A percentile compares a stretch with the other conserved stretches of the same genome.
phyloP scores from a whole-genome alignment of 2,113 vertebrate genomes.

The Elgaria multicarinata region DNA sequence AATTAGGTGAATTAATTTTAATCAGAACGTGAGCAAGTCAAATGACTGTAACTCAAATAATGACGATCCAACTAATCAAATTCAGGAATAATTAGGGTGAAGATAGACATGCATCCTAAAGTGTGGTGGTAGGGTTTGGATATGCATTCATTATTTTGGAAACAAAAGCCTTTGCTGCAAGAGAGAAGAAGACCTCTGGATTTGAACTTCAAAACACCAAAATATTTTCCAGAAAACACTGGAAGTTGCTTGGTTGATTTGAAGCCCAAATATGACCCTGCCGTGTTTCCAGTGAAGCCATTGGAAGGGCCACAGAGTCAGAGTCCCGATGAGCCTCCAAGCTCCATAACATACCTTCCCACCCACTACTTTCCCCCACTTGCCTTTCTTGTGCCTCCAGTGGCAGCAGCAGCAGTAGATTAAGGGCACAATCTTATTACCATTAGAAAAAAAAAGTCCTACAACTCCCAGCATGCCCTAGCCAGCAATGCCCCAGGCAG shows the following conservation, averaged over 20 bases:
- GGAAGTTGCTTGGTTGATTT: background rate
- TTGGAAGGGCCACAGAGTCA: background rate
- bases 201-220: background rate
- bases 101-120: background rate
- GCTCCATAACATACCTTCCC: background rate
- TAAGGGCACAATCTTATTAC: no score
- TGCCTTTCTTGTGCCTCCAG: background rate
- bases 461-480: no score
- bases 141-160: background rate
- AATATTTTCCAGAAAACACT: background rate
- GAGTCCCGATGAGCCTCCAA: no score
- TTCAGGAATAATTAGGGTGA: background rate
- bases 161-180: background rate
- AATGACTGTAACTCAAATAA: background rate
- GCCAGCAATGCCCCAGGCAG: no score
- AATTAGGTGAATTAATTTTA: slow-evolving; percentile 10
- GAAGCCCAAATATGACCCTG: background rate
- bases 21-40: background rate
- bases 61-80: background rate
- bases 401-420: background rate
- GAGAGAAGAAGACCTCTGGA: background rate
- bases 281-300: background rate
- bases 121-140: background rate
- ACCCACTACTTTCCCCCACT: background rate
- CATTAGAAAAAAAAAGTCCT: no score